A percentile compares a stretch with the other conserved stretches of the same genome.
phyloP scores from a whole-genome alignment of 2,113 vertebrate genomes.

The Seriola dumerili region DNA sequence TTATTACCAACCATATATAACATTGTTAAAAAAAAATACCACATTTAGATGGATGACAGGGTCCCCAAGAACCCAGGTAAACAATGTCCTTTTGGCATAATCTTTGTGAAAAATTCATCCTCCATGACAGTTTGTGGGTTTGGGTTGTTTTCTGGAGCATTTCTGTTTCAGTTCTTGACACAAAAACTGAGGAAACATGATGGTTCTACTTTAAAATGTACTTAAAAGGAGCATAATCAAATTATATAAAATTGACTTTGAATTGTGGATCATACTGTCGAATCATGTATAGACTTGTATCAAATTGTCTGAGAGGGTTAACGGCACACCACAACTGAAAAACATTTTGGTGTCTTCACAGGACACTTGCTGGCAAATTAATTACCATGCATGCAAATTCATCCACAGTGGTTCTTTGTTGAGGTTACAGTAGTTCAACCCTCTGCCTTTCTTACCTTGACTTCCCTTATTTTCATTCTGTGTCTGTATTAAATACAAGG shows the following conservation, averaged over 20 bases:
- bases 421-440: slow-evolving; percentile 8
- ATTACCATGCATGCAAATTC: slow-evolving; percentile 27
- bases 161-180: not conserved
- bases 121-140: not conserved
- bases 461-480: slow-evolving; percentile 49
- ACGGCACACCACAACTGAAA: not conserved
- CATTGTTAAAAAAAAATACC: not conserved
- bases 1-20: too few species aligned
- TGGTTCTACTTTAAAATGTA: not conserved
- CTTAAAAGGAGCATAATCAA: not conserved
- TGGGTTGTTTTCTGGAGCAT: not conserved
- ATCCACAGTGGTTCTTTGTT: slow-evolving; percentile 15
- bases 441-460: slow-evolving; percentile 46
- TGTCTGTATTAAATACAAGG: slow-evolving; percentile 60
- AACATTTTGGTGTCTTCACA: slow-evolving; percentile 23
- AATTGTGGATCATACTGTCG: not conserved
- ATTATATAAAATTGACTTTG: not conserved
- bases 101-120: too few species aligned
- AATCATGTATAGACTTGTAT: not conserved
- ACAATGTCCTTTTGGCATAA: not conserved
- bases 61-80: not conserved
- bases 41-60: not conserved
- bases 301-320: not conserved
- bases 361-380: slow-evolving; percentile 38
- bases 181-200: not conserved